Conservation (phyloP, 2,113 vertebrate genomes). For the Phocoena phocoena region DNA sequence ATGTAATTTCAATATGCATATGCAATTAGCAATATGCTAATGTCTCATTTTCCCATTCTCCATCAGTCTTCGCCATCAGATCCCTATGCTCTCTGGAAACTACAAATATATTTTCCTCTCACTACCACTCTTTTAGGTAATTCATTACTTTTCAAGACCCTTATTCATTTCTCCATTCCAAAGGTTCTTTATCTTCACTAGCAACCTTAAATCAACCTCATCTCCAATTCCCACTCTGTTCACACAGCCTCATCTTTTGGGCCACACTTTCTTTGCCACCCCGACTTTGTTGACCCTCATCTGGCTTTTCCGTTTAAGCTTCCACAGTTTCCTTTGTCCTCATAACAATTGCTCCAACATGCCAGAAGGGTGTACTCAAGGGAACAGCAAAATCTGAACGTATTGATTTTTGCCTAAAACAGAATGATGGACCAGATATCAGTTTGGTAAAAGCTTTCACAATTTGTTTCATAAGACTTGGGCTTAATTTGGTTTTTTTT, state of each 20-base stretch:
- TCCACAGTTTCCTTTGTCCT: not conserved
- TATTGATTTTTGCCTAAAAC: not conserved
- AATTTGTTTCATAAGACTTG: not conserved
- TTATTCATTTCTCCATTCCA: not conserved
- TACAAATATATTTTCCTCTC: not conserved
- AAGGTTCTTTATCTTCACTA: not conserved
- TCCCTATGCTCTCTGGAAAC: not conserved
- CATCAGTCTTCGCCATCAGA: not conserved
- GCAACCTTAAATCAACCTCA: not conserved
- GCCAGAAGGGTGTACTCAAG: not conserved
- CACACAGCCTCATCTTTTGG: not conserved
- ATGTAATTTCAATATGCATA: not conserved
- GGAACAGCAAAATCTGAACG: not conserved
- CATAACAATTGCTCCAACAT: not conserved
- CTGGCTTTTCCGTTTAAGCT: not conserved
- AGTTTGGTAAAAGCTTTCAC: not conserved
- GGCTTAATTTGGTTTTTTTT: not conserved
- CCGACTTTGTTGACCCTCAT: not conserved
- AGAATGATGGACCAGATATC: not conserved
- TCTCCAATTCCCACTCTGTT: not conserved
- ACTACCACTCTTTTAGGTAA: not conserved
- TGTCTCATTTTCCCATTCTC: not conserved
- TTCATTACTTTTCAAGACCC: not conserved
- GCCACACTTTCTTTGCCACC: not conserved
- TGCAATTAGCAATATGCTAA: not conserved